phyloP scores from a whole-genome alignment of 1,140 invertebrate genomes.

The Ceratosolen fusciceps region DNA sequence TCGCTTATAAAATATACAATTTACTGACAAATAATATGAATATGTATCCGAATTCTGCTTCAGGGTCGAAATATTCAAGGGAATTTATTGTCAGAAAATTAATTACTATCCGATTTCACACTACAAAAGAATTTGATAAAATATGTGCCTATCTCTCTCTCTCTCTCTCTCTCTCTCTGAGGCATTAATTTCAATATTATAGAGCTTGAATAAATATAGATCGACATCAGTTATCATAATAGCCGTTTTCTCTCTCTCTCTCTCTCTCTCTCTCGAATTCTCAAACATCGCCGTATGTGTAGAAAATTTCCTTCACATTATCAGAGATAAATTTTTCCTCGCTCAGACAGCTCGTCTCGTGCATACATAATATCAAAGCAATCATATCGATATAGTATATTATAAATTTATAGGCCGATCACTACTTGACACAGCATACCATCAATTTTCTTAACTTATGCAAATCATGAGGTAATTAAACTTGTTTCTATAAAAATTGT shows the following conservation, averaged over 20 bases:
- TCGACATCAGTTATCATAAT: not conserved
- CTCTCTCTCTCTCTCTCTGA: no score
- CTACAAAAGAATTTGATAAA: not conserved
- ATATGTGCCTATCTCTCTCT: not conserved
- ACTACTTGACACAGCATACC: no score
- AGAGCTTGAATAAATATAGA: slow-evolving; percentile 1
- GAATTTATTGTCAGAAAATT: no score
- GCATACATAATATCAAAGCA: not conserved
- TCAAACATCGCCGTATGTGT: not conserved
- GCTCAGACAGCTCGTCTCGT: not conserved
- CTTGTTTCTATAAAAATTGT: no score
- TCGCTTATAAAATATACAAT: no score
- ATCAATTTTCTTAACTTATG: not conserved
- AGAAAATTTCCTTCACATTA: slow-evolving; percentile 3
- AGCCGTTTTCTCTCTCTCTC: not conserved
- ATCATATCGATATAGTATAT: not conserved
- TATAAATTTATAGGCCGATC: not conserved
- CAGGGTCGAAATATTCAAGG: no score
- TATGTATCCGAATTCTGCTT: no score
- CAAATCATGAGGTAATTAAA: no score
- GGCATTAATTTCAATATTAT: slow-evolving; percentile 15
- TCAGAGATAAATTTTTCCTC: not conserved
- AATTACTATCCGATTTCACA: not conserved
- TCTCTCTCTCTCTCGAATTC: not conserved
- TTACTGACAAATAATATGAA: no score